Evolutionary conservation across 2,888 invertebrate genomes (phyloP).

Genomic region (Salpingus planirostris): DNA sequence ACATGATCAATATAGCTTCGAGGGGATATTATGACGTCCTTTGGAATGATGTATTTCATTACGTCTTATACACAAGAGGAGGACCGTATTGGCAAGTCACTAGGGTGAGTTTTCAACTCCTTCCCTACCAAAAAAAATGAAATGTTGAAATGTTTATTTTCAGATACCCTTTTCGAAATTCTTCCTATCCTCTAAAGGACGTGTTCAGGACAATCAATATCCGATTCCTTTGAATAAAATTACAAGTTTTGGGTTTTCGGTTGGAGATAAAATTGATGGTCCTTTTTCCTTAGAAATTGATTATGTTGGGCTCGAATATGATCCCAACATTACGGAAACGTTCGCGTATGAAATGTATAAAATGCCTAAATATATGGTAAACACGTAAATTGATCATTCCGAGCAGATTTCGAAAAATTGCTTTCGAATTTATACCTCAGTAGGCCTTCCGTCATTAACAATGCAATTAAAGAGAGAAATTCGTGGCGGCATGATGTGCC

Average conservation of each 20-base stretch:
- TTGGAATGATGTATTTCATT: constrained; percentile 87
- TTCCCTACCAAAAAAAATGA: not conserved
- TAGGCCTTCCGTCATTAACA: too few species aligned
- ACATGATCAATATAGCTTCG: constrained; percentile 69
- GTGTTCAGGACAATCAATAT: constrained; percentile 73
- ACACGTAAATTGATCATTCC: constrained; percentile 50
- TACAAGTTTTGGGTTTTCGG: constrained; percentile 71
- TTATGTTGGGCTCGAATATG: constrained; percentile 79
- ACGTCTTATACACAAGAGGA: constrained; percentile 84
- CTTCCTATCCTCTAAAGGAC: constrained; percentile 70
- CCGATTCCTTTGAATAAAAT: constrained; percentile 53
- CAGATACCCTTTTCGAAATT: constrained; percentile 95
- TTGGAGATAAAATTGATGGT: constrained; percentile 72
- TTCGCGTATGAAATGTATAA: constrained; percentile 93
- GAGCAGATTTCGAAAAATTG: too few species aligned
- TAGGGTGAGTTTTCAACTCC: constrained; percentile 48
- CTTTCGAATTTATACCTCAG: too few species aligned
- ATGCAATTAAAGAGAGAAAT: too few species aligned
- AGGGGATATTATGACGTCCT: constrained; percentile 71
- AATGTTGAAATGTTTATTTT: constrained; percentile 30
- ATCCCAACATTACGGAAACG: constrained; percentile 71
- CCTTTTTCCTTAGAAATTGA: constrained; percentile 86
- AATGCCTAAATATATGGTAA: constrained; percentile 55
- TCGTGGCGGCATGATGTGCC: too few species aligned
- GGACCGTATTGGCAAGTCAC: constrained; percentile 97